Conservation (phyloP, 2,113 vertebrate genomes). For the Hippopotamus amphibius region DNA sequence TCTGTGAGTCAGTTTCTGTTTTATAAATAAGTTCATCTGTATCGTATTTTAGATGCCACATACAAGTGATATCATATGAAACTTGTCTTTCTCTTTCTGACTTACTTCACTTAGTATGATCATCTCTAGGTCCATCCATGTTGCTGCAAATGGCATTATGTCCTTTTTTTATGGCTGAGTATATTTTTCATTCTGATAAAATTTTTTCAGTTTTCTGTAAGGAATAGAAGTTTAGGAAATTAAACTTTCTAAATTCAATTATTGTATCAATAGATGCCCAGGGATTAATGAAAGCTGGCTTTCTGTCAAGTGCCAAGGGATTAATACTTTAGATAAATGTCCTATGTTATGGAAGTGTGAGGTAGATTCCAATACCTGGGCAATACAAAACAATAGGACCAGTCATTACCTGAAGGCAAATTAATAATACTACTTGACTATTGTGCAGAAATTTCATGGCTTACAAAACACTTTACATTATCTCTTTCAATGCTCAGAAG, state of each 20-base stretch:
- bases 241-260: neutral
- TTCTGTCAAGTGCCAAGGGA: neutral
- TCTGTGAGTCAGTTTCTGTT: too few species aligned
- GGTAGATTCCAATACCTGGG: neutral
- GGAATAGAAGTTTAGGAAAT: neutral
- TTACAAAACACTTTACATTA: neutral
- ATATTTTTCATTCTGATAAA: too few species aligned
- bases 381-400: neutral
- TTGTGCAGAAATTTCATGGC: neutral
- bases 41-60: too few species aligned
- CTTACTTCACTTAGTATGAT: too few species aligned
- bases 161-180: too few species aligned
- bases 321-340: neutral
- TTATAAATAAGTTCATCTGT: too few species aligned
- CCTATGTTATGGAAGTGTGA: neutral
- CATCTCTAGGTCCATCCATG: too few species aligned
- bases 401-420: neutral
- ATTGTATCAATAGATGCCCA: neutral
- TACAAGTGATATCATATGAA: too few species aligned
- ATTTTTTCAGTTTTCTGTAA: neutral
- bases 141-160: too few species aligned
- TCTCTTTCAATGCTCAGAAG: neutral
- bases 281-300: neutral
- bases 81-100: too few species aligned
- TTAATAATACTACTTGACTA: neutral